Evolutionary conservation across 2,113 vertebrate genomes (phyloP).

Genomic region (Scopus umbretta): DNA sequence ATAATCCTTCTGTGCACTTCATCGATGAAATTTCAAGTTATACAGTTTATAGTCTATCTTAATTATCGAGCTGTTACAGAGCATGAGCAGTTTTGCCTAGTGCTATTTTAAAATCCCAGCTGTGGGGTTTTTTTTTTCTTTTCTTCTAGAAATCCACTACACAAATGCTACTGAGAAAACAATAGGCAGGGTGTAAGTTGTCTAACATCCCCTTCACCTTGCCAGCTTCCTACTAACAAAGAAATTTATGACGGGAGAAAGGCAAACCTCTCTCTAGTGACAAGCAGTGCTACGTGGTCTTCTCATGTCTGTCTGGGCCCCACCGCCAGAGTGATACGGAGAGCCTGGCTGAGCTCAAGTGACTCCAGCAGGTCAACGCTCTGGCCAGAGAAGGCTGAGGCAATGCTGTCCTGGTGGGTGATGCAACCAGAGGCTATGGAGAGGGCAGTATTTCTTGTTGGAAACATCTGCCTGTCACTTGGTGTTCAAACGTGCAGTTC

Average conservation of each 20-base stretch:
- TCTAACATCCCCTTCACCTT: neutral
- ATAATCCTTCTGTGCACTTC: neutral
- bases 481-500: neutral
- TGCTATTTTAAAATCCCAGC: neutral
- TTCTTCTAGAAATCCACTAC: neutral
- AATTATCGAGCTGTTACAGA: neutral
- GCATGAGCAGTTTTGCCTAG: neutral
- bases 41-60: neutral
- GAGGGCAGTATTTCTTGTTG: neutral
- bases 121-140: neutral
- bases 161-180: neutral
- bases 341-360: neutral
- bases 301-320: neutral
- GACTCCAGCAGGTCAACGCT: constrained; percentile 15
- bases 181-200: neutral
- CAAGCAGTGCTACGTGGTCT: neutral
- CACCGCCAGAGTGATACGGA: neutral
- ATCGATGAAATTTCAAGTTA: neutral
- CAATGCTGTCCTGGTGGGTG: constrained; percentile 30
- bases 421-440: constrained; percentile 5
- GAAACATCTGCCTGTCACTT: constrained; percentile 19
- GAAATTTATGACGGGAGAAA: neutral
- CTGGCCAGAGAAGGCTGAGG: constrained; percentile 25
- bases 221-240: neutral
- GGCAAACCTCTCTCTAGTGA: neutral